These are phyloP conservation scores for Halichoeres trimaculatus DNA, from an alignment of 2,113 vertebrate species.

Conservation along the genomic window DNA sequence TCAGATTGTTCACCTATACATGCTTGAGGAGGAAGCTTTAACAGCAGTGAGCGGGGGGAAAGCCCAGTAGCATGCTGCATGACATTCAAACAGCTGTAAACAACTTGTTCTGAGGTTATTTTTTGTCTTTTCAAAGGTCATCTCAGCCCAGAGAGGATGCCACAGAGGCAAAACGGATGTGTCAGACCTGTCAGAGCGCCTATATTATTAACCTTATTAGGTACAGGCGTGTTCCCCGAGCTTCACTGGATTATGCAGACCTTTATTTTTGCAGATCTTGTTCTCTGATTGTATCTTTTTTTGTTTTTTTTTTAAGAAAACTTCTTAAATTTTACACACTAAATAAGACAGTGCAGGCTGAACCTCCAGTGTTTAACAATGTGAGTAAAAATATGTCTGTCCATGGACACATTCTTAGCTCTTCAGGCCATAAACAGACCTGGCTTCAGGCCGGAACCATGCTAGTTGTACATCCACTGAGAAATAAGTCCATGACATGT, in stretches of 20 bases:
- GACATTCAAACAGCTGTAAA: conserved; percentile 72
- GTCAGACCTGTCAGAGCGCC: conserved; percentile 21
- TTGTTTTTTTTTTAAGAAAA: too few species aligned
- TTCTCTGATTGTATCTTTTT: not conserved
- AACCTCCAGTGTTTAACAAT: not conserved
- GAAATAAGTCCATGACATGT: too few species aligned
- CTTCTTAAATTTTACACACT: not conserved
- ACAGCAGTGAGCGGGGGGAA: conserved; percentile 63
- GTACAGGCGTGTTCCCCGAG: conserved; percentile 10
- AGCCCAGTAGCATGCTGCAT: conserved; percentile 62
- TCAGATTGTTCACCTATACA: conserved; percentile 36
- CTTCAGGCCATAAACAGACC: too few species aligned
- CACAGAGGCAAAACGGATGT: conserved; percentile 52
- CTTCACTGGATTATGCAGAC: not conserved
- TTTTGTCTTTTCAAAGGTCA: conserved; percentile 70
- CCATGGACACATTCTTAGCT: too few species aligned
- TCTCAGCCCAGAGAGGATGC: conserved; percentile 39
- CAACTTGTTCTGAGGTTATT: conserved; percentile 65
- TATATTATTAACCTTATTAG: conserved; percentile 48
- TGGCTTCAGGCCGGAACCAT: too few species aligned
- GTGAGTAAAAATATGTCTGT: too few species aligned
- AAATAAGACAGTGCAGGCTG: not conserved
- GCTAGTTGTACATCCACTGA: too few species aligned
- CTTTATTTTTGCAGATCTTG: not conserved
- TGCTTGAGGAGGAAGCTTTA: conserved; percentile 54